Conservation (phyloP, 2,888 invertebrate species). For the Hypsopygia costalis region DNA sequence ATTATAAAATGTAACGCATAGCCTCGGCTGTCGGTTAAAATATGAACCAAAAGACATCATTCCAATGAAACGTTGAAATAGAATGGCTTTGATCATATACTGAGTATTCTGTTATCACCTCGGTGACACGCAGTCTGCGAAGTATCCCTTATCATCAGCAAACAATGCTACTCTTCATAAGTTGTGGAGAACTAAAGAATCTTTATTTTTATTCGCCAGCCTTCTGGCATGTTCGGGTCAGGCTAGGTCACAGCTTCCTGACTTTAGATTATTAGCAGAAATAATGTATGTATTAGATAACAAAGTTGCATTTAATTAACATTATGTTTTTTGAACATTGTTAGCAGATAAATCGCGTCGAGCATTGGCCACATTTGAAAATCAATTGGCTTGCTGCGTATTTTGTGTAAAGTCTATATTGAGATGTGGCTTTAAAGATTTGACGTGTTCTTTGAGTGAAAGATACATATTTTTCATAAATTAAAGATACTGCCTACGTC, state of each 20-base stretch:
- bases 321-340: constrained; percentile 32
- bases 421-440: too few relatives aligned
- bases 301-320: constrained; percentile 54
- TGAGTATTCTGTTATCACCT: constrained; percentile 35
- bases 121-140: constrained; percentile 74
- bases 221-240: constrained; percentile 33
- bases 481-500: too few relatives aligned
- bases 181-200: constrained; percentile 38
- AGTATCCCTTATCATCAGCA: constrained; percentile 35
- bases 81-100: constrained; percentile 5
- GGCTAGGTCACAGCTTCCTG: constrained; percentile 62
- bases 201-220: constrained; percentile 50
- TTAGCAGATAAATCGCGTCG: too few relatives aligned
- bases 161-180: constrained; percentile 35
- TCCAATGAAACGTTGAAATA: background rate
- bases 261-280: constrained; percentile 44
- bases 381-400: too few relatives aligned
- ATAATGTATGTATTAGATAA: constrained; percentile 43
- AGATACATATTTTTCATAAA: too few relatives aligned
- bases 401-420: too few relatives aligned
- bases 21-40: too few relatives aligned
- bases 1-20: too few relatives aligned
- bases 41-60: too few relatives aligned
- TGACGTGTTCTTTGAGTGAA: too few relatives aligned
- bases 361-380: too few relatives aligned